Percentiles rank a stretch among this genome's conserved stretches.
Evolutionary conservation across 2,113 vertebrate genomes (phyloP).

Genomic region (Tringa solitaria): DNA sequence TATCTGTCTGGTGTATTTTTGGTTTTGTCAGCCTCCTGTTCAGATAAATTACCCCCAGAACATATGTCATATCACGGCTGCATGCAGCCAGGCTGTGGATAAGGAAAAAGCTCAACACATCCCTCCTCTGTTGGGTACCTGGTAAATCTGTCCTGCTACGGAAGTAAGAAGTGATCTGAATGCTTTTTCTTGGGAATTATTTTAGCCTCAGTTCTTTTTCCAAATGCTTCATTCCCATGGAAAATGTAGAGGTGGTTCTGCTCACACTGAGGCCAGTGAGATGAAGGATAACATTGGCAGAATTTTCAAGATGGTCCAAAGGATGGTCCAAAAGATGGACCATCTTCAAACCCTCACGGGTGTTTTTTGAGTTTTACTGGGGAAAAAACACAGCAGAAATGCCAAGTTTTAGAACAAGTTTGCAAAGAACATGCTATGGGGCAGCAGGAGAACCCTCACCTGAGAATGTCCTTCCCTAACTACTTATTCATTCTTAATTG

Average conservation of each 20-base stretch:
- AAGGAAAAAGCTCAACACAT: neutral
- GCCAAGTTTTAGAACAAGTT: neutral
- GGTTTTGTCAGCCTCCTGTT: neutral
- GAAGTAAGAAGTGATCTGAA: neutral
- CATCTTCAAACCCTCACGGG: neutral
- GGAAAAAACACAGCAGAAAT: neutral
- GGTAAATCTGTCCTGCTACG: neutral
- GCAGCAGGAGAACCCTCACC: neutral
- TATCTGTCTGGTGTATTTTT: neutral
- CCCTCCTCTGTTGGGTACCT: neutral
- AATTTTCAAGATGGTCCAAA: neutral
- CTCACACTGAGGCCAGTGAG: neutral
- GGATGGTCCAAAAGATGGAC: neutral
- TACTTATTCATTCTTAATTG: neutral
- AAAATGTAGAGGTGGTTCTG: neutral
- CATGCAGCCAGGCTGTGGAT: neutral
- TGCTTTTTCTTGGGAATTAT: neutral
- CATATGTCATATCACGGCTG: neutral
- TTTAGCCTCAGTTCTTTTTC: neutral
- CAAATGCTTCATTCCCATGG: neutral
- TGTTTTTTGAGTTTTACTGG: neutral
- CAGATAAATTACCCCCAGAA: neutral
- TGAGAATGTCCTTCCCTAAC: neutral
- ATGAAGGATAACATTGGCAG: neutral
- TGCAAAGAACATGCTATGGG: neutral